Percentiles rank a stretch among this genome's conserved stretches.
Evolutionary conservation across 2,797 vertebrate genomes (phyloP).

Genomic region (Chromis chromis): DNA sequence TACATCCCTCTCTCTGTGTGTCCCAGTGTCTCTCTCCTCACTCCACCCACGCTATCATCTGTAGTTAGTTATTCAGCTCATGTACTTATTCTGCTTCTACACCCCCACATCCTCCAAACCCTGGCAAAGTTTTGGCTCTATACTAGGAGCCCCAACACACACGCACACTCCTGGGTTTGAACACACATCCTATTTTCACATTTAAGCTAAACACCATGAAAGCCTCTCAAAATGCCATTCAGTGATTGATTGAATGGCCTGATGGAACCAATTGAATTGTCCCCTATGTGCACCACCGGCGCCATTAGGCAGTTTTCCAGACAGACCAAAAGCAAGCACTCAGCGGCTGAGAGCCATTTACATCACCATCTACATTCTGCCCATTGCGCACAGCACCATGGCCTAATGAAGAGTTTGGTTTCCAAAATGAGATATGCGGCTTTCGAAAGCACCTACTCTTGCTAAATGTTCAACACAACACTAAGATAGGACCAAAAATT

Average conservation of each 20-base stretch:
- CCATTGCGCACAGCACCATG: slow-evolving; percentile 8
- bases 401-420: slow-evolving; percentile 28
- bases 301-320: slow-evolving; percentile 65
- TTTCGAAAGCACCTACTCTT: slow-evolving; percentile 13
- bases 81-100: slow-evolving; percentile 63
- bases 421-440: slow-evolving; percentile 14
- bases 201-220: slow-evolving; percentile 54
- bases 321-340: slow-evolving; percentile 51
- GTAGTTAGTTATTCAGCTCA: slow-evolving; percentile 73
- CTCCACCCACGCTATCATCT: slow-evolving; percentile 63
- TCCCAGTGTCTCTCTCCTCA: slow-evolving; percentile 20
- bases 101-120: slow-evolving; percentile 57
- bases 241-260: slow-evolving; percentile 51
- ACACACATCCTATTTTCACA: slow-evolving; percentile 19
- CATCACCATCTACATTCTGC: slow-evolving; percentile 29
- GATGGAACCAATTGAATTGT: slow-evolving; percentile 55
- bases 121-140: slow-evolving; percentile 48
- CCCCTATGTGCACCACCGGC: background rate
- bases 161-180: background rate
- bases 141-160: slow-evolving; percentile 29
- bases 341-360: slow-evolving; percentile 47
- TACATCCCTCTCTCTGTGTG: slow-evolving; percentile 7
- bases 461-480: background rate
- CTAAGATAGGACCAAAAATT: background rate
- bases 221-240: slow-evolving; percentile 57